A percentile compares a stretch with the other conserved stretches of the same genome.
Evolutionary conservation across 2,113 vertebrate species (phyloP).

Genomic region (Python bivittatus): DNA sequence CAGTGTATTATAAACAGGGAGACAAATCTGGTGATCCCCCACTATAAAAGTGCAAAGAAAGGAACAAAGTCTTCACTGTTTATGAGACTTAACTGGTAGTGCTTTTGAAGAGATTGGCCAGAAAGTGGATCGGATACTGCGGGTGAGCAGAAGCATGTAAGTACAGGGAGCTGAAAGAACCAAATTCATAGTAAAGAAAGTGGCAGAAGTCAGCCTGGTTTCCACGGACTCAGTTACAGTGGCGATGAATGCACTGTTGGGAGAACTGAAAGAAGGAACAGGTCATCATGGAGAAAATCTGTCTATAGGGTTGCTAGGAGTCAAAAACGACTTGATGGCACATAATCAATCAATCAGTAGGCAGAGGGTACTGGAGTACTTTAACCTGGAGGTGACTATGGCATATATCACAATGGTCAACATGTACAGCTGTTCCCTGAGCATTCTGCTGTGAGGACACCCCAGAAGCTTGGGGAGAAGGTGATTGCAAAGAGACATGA

Average conservation of each 20-base stretch:
- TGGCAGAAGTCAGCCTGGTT: not conserved
- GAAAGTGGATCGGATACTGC: not conserved
- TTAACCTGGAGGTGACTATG: not conserved
- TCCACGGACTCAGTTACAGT: not conserved
- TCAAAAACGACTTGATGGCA: not conserved
- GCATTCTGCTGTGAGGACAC: not conserved
- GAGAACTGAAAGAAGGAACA: not conserved
- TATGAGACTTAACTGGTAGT: not conserved
- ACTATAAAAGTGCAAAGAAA: not conserved
- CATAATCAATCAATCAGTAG: not conserved
- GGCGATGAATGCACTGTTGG: not conserved
- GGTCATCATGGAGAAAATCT: not conserved
- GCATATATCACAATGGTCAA: not conserved
- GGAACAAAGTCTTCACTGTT: not conserved
- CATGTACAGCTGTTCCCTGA: not conserved
- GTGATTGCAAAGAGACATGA: not conserved
- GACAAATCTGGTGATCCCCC: not conserved
- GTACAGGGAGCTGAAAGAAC: not conserved
- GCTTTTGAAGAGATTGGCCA: not conserved
- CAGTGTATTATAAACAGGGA: not conserved
- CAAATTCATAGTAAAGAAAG: not conserved
- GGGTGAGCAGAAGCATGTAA: not conserved
- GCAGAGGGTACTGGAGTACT: not conserved
- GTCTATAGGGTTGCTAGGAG: not conserved
- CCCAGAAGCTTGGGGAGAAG: not conserved